Evolutionary conservation across 2,797 vertebrate species (phyloP).

Genomic region (Pipistrellus pygmaeus): DNA sequence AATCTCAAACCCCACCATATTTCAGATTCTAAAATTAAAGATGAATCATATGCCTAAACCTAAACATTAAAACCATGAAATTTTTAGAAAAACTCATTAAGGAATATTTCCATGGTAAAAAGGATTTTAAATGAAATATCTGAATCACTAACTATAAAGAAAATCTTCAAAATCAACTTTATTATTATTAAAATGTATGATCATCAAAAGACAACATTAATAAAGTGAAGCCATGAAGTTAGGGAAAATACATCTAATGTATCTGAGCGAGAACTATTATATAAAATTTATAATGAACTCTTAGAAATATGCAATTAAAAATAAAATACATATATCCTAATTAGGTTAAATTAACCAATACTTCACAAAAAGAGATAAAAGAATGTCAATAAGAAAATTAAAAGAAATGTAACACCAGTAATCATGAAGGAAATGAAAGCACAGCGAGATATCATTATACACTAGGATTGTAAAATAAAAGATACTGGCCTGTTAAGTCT

Average conservation of each 20-base stretch:
- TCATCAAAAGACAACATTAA: not conserved
- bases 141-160: conserved; percentile 5
- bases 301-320: conserved; percentile 1
- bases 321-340: not conserved
- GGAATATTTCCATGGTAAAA: not conserved
- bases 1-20: not conserved
- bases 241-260: not conserved
- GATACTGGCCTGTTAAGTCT: not conserved
- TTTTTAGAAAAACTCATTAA: not conserved
- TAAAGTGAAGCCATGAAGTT: not conserved
- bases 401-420: not conserved
- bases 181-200: conserved; percentile 50
- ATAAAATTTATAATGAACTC: conserved; percentile 21
- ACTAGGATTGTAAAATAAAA: not conserved
- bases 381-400: not conserved
- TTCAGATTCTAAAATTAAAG: not conserved
- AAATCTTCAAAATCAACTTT: not conserved
- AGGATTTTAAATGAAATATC: not conserved
- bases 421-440: not conserved
- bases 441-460: not conserved
- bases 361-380: not conserved
- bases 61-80: not conserved
- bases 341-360: not conserved
- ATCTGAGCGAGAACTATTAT: not conserved
- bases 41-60: not conserved